Evolutionary conservation across 2,888 invertebrate species (phyloP), one percentile per base, ranked within the genome.

Genomic region (Luperina testacea): DNA sequence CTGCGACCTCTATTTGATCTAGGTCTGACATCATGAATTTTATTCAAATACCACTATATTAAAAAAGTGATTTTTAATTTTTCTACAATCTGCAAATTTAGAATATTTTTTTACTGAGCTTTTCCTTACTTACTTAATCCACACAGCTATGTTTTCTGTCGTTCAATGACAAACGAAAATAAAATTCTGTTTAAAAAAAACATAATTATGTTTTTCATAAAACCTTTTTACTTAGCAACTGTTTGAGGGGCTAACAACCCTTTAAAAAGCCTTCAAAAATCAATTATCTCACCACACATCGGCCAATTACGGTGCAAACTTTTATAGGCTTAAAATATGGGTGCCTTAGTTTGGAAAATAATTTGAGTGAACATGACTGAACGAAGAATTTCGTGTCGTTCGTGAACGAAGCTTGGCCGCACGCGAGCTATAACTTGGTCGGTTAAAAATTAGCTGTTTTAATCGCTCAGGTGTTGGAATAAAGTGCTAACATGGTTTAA

Each of bases 291-390:
- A 67, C 6, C 65, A 79, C 11, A 81, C 80, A 81, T 81, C 64
- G 27, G 61, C 73, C 72, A 82, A 86, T 86, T 86, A 82, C 63
- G n/a, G 1, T 65, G 72, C 63, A 64, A 82, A 88, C 85, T 85
- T 83, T 83, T 85, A 78, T 77, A 64, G 73, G 57, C 78, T 75
- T 74, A 85, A 85, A 72, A 71, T 76, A 72, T n/a, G n/a, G 38
- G 53, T 70, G 32, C 53, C 64, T 86, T 71, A 77, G 72, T 85
- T 78, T 75, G 42, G 75, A 83, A 86, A 72, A 86, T 83, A 83
- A 88, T 80, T 83, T 87, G 75, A 81, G 76, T 86, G 81, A 80
- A 88, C 79, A 88, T 87, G 87, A 87, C 59, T 83, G 87, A 88
- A 75, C 83, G 87, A 72, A 53, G 67, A 76, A 86, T 88, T 79